Evolutionary conservation across 2,113 vertebrate species (phyloP).

Genomic region (Oncorhynchus gorbuscha): DNA sequence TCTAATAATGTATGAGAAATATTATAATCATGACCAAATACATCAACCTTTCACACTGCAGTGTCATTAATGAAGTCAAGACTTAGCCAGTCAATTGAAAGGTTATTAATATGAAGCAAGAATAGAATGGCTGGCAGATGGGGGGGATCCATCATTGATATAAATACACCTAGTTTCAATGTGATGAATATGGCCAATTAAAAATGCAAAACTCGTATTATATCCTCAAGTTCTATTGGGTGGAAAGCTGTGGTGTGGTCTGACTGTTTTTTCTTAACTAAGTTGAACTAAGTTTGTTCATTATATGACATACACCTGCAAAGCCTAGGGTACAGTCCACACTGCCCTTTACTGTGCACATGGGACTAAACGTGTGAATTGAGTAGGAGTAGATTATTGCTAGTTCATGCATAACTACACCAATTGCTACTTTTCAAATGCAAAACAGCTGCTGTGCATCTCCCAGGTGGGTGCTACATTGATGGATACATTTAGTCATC

Average conservation of each 20-base stretch:
- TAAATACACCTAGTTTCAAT: constrained; percentile 39
- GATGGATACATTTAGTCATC: no score
- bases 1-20: constrained; percentile 28
- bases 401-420: background rate
- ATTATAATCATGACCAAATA: constrained; percentile 14
- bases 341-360: background rate
- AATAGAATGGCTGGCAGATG: constrained; percentile 53
- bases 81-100: constrained; percentile 43
- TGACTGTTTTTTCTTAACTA: background rate
- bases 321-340: no score
- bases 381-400: background rate
- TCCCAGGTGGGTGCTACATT: background rate
- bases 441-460: background rate
- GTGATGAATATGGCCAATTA: constrained; percentile 59
- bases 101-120: constrained; percentile 45
- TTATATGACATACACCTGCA: no score
- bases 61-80: constrained; percentile 25
- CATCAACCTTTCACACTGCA: constrained; percentile 16
- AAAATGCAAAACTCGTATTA: constrained; percentile 56
- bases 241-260: constrained; percentile 9
- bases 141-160: constrained; percentile 39
- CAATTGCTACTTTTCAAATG: background rate
- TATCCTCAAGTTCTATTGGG: constrained; percentile 30
- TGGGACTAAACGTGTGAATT: background rate
- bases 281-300: background rate